Conservation (phyloP, 2,113 vertebrate genomes). For the Daboia siamensis region DNA sequence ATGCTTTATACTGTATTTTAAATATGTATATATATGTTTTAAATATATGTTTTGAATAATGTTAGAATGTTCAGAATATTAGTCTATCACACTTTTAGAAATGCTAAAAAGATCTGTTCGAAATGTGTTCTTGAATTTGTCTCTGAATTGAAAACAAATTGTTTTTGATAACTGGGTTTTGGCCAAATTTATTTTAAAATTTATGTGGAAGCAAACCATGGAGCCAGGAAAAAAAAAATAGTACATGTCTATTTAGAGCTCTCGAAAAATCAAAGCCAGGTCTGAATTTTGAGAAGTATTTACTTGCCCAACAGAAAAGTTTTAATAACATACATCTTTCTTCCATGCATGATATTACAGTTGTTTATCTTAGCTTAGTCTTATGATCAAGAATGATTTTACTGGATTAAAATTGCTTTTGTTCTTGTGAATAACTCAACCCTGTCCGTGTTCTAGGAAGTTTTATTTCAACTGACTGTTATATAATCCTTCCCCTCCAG, state of each 20-base stretch:
- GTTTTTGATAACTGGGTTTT: conserved; percentile 29
- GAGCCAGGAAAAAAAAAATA: conserved; percentile 12
- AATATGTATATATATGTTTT: not conserved
- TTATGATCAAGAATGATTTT: not conserved
- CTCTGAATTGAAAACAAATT: conserved; percentile 28
- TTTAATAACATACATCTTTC: not conserved
- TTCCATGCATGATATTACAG: not conserved
- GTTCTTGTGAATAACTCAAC: not conserved
- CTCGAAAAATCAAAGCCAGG: conserved; percentile 27
- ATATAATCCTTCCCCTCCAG: not conserved
- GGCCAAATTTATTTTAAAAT: conserved; percentile 44
- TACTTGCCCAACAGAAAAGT: not conserved
- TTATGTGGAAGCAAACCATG: conserved; percentile 41
- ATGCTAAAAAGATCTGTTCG: not conserved
- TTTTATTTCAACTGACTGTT: not conserved
- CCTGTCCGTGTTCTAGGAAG: not conserved
- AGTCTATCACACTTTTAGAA: not conserved
- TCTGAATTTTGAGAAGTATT: not conserved
- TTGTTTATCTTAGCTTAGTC: not conserved
- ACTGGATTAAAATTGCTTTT: not conserved
- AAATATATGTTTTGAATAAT: not conserved
- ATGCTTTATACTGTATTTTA: not conserved
- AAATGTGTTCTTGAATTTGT: conserved; percentile 43
- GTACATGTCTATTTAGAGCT: conserved; percentile 1
- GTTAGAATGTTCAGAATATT: not conserved